phyloP scores from a whole-genome alignment of 2,797 vertebrate genomes.

The Valencia hispanica region DNA sequence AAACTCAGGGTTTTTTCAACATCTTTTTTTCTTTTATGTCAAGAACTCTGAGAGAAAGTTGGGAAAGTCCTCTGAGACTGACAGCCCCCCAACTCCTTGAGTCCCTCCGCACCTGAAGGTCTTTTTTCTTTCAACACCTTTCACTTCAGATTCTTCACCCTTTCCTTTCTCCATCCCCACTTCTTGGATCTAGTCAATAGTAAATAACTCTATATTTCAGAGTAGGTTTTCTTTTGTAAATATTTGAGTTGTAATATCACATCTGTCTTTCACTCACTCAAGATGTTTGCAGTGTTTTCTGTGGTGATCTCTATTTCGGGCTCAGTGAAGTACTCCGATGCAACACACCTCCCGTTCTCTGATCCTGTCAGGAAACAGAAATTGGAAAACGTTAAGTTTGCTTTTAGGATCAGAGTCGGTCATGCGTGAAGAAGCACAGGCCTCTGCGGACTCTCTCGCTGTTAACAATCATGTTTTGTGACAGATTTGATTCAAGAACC shows the following conservation, averaged over 20 bases:
- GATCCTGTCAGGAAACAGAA: constrained; percentile 67
- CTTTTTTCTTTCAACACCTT: constrained; percentile 1
- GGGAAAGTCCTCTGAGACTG: neutral
- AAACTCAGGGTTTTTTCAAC: neutral
- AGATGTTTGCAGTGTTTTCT: constrained; percentile 94
- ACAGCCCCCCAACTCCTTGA: neutral
- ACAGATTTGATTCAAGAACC: constrained; percentile 49
- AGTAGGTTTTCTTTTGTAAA: neutral
- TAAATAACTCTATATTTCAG: neutral
- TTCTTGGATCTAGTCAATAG: neutral
- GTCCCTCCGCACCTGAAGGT: neutral
- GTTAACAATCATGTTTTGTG: constrained; percentile 57
- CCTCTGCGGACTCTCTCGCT: constrained; percentile 41
- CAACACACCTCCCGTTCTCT: constrained; percentile 88
- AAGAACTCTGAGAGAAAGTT: neutral
- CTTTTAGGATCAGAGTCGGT: constrained; percentile 37
- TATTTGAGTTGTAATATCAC: neutral
- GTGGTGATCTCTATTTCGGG: constrained; percentile 93
- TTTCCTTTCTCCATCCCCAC: neutral
- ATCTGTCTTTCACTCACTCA: constrained; percentile 82
- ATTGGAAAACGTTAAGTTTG: constrained; percentile 22
- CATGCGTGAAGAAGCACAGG: constrained; percentile 41
- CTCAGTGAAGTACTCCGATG: constrained; percentile 93
- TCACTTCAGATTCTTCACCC: neutral
- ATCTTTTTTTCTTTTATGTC: neutral